Conservation (phyloP, 2,888 invertebrate genomes). For the Seira musarum region DNA sequence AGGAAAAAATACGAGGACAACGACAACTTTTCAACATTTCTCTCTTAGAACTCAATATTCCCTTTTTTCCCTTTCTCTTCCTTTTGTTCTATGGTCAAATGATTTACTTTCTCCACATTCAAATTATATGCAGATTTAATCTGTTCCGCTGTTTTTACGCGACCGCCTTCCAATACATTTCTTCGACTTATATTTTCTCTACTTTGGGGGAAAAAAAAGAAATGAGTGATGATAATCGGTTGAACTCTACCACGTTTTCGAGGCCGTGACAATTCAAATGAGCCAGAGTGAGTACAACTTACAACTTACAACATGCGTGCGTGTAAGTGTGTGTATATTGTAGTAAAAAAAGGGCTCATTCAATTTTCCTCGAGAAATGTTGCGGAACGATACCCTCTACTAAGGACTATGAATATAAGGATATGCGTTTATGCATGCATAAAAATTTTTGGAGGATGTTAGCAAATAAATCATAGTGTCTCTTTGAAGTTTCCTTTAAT, state of each 20-base stretch:
- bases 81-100: constrained; percentile 25
- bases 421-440: too few species aligned
- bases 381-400: too few species aligned
- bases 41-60: too few species aligned
- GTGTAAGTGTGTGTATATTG: not conserved
- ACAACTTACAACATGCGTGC: not conserved
- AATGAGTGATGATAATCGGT: constrained; percentile 19
- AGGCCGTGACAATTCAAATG: constrained; percentile 22
- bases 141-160: constrained; percentile 48
- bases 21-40: too few species aligned
- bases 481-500: too few species aligned
- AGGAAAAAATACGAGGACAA: too few species aligned
- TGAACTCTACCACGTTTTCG: not conserved
- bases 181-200: not conserved
- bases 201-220: not conserved
- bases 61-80: too few species aligned
- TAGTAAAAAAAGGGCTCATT: too few species aligned
- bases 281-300: constrained; percentile 5
- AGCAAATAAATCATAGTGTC: too few species aligned
- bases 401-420: too few species aligned
- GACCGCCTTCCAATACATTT: constrained; percentile 37
- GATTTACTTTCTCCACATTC: constrained; percentile 55
- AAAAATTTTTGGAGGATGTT: too few species aligned
- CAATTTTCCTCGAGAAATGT: too few species aligned
- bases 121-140: constrained; percentile 66